phyloP scores from a whole-genome alignment of 2,888 invertebrate species.

The Hetaerina titia region DNA sequence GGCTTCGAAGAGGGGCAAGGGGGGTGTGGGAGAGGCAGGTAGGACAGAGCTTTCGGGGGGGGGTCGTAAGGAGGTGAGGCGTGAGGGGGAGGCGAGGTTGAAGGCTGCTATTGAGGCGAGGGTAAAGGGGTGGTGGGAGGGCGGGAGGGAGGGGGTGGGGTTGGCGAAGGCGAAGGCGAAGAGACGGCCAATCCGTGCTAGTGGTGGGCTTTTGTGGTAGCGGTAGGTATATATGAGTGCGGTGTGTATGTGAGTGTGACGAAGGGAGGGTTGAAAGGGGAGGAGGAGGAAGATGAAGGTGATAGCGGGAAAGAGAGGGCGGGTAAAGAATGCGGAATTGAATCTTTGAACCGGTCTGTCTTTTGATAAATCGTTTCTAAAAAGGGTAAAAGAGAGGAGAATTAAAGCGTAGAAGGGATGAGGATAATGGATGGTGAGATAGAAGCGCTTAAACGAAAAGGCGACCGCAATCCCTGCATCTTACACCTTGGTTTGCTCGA shows the following conservation, averaged over 20 bases:
- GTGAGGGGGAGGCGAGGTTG: not conserved
- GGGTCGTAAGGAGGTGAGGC: not conserved
- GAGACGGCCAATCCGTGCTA: not conserved
- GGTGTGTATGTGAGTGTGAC: not conserved
- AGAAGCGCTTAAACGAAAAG: not conserved
- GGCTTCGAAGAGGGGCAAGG: not conserved
- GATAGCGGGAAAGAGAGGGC: not conserved
- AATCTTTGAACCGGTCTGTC: conserved; percentile 21
- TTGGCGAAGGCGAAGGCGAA: not conserved
- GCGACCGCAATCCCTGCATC: not conserved
- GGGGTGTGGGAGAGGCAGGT: not conserved
- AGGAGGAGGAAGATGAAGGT: not conserved
- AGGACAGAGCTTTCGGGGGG: not conserved
- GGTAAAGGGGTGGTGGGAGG: not conserved
- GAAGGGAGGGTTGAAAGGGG: not conserved
- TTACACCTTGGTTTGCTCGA: not conserved
- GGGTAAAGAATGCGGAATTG: conserved; percentile 26
- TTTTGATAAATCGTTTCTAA: conserved; percentile 22
- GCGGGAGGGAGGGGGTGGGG: not conserved
- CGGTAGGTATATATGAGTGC: not conserved
- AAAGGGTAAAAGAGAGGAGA: not conserved
- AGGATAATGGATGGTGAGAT: conserved; percentile 13
- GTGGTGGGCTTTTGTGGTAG: not conserved
- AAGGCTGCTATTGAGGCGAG: not conserved
- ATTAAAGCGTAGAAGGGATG: not conserved